Conservation (phyloP, 2,888 invertebrate genomes). For the Pegoplata infirma region DNA sequence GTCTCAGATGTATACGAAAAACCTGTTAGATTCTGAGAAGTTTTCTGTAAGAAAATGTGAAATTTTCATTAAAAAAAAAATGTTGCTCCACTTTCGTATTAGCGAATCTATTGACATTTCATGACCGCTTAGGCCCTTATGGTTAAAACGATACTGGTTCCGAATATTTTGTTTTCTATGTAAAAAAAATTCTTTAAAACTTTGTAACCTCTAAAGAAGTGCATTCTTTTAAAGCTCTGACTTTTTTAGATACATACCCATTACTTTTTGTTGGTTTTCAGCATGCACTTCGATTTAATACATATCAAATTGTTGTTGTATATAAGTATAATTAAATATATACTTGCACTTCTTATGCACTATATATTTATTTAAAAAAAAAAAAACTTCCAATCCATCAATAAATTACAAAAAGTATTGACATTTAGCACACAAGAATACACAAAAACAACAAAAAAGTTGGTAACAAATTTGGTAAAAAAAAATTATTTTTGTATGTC, state of each 20-base stretch:
- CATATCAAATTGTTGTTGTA: not conserved
- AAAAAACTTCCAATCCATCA: not conserved
- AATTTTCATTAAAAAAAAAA: too few relatives aligned
- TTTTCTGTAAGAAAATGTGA: too few relatives aligned
- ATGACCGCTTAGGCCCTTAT: too few relatives aligned
- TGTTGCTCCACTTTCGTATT: too few relatives aligned
- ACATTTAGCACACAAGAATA: constrained; percentile 10
- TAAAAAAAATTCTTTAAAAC: too few relatives aligned
- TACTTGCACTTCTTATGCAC: not conserved
- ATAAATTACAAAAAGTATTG: not conserved
- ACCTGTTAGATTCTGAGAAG: too few relatives aligned
- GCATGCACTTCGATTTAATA: not conserved
- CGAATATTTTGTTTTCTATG: too few relatives aligned
- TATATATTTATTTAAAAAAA: not conserved
- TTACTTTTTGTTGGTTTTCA: not conserved
- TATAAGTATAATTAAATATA: not conserved
- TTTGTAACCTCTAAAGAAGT: too few relatives aligned
- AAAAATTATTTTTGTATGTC: not conserved
- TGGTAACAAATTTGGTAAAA: not conserved
- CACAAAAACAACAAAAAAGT: not conserved
- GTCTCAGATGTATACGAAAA: too few relatives aligned
- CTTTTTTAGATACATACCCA: not conserved
- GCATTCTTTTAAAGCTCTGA: not conserved
- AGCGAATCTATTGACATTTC: too few relatives aligned
- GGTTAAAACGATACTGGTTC: too few relatives aligned